Evolutionary conservation across 2,113 vertebrate genomes (phyloP).

Genomic region (Oreocharis arfaki): DNA sequence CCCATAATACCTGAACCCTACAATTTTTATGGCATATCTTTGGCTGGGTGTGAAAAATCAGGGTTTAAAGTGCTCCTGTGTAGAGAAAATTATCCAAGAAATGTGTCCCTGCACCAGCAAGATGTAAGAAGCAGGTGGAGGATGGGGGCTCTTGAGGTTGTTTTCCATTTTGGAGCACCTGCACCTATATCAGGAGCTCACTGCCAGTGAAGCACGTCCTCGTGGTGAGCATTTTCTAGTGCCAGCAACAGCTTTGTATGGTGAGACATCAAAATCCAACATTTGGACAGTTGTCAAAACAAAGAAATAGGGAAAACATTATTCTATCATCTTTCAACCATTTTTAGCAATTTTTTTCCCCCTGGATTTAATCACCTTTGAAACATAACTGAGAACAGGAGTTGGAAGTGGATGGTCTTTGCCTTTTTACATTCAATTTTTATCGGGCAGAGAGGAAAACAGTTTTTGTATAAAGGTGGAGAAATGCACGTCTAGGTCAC

Average conservation of each 20-base stretch:
- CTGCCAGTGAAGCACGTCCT: background rate
- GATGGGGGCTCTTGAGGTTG: background rate
- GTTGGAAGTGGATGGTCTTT: background rate
- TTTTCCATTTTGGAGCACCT: background rate
- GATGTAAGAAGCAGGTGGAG: background rate
- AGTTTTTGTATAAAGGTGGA: background rate
- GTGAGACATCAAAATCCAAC: background rate
- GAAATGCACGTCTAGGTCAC: background rate
- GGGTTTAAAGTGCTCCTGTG: background rate
- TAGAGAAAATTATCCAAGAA: background rate
- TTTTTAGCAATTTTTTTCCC: background rate
- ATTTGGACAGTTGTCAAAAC: background rate
- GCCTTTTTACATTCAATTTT: background rate
- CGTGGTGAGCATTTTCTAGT: background rate
- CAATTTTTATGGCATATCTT: background rate
- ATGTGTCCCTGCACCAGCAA: background rate
- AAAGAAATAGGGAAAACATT: background rate
- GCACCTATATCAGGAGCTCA: rapidly evolving
- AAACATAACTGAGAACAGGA: background rate
- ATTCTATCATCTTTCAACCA: background rate
- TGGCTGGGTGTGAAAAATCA: background rate
- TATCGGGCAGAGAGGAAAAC: background rate
- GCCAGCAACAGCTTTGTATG: background rate
- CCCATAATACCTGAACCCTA: background rate
- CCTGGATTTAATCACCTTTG: background rate